Evolutionary conservation across 2,797 vertebrate genomes (phyloP).

Genomic region (Diglossa cyanea): DNA sequence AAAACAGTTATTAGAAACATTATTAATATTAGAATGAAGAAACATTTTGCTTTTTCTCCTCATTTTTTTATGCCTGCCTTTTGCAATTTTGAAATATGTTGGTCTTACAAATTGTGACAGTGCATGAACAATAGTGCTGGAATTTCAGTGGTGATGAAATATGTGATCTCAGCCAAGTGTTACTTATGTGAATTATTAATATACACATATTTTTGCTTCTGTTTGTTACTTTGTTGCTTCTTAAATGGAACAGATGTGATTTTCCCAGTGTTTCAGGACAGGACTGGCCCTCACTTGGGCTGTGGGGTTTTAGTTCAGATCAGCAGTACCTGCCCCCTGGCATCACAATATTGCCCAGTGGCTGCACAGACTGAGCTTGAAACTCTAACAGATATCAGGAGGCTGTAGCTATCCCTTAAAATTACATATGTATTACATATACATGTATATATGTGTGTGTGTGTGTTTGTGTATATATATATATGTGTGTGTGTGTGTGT

Average conservation of each 20-base stretch:
- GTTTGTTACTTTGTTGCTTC: not conserved
- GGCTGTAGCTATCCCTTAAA: not conserved
- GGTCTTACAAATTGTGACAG: not conserved
- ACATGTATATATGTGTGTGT: not conserved
- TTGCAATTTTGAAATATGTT: not conserved
- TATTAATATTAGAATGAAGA: not conserved
- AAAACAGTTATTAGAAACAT: not conserved
- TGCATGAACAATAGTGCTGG: not conserved
- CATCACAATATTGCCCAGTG: accelerated
- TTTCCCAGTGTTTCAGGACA: not conserved
- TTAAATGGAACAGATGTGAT: not conserved
- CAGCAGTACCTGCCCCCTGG: accelerated
- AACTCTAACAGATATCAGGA: not conserved
- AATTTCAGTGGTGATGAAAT: not conserved
- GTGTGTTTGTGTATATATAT: too few relatives aligned
- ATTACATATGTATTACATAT: not conserved
- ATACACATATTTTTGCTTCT: not conserved
- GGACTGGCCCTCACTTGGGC: not conserved
- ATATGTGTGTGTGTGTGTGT: too few relatives aligned
- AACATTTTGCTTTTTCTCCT: not conserved
- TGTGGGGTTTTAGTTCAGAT: not conserved
- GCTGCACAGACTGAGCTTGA: not conserved
- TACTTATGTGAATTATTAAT: not conserved
- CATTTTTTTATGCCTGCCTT: not conserved
- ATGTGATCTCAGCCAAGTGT: not conserved